Evolutionary conservation across 2,797 vertebrate species (phyloP).

Genomic region (Crypturellus tataupa): DNA sequence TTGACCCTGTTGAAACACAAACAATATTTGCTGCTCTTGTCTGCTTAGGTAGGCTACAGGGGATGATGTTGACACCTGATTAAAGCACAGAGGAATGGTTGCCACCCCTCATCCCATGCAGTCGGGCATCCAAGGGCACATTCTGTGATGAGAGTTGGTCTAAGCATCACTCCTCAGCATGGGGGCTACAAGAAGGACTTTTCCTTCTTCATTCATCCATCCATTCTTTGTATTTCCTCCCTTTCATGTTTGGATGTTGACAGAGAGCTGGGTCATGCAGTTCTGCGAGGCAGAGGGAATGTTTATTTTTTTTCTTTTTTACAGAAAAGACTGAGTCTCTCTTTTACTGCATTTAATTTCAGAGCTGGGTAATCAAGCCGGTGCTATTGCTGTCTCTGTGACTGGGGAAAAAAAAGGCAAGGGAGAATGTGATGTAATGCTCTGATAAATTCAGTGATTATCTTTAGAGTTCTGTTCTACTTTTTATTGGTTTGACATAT

Average conservation of each 20-base stretch:
- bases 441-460: slow-evolving; percentile 50
- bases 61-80: not conserved
- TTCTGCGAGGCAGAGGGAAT: not conserved
- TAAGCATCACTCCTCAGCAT: not conserved
- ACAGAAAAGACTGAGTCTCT: not conserved
- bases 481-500: slow-evolving; percentile 41
- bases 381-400: not conserved
- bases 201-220: not conserved
- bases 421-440: slow-evolving; percentile 38
- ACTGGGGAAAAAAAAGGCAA: slow-evolving; percentile 17
- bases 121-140: not conserved
- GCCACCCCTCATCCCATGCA: not conserved
- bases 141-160: not conserved
- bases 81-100: not conserved
- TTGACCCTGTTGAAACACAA: not conserved
- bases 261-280: slow-evolving; percentile 24
- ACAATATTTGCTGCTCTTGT: not conserved
- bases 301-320: slow-evolving; percentile 18
- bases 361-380: slow-evolving; percentile 38
- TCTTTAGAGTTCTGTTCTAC: slow-evolving; percentile 16
- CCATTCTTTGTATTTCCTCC: not conserved
- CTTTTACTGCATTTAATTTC: slow-evolving; percentile 49
- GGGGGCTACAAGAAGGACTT: not conserved
- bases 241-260: slow-evolving; percentile 5
- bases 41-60: not conserved